These are phyloP conservation scores for Chloromyia formosa DNA, from an alignment of 2,888 invertebrate species.

Conservation along the genomic window DNA sequence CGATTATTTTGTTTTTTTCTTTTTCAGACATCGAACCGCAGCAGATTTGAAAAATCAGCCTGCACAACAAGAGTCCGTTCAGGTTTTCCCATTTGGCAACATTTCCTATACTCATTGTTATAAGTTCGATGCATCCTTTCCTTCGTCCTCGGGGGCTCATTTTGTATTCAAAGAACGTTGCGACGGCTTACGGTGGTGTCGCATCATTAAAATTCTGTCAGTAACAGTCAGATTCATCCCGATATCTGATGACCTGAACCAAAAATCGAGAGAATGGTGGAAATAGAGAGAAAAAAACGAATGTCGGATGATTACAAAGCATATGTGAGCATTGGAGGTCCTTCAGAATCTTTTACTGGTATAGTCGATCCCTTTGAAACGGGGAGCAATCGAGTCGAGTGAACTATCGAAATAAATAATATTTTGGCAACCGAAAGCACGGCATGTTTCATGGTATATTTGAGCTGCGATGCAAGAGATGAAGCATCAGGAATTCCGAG, in stretches of 20 bases:
- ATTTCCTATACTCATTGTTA: too few relatives aligned
- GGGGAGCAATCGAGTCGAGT: background rate
- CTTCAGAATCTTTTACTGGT: too few relatives aligned
- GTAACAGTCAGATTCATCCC: conserved; percentile 47
- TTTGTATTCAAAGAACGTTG: conserved; percentile 26
- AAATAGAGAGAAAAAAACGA: background rate
- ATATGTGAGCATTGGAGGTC: background rate
- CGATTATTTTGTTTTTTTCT: too few relatives aligned
- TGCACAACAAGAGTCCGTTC: too few relatives aligned
- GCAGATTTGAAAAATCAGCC: too few relatives aligned
- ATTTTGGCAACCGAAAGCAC: conserved; percentile 24
- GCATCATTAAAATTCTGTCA: conserved; percentile 49
- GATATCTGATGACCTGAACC: conserved; percentile 47
- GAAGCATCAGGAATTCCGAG: background rate
- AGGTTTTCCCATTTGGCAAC: too few relatives aligned
- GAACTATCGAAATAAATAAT: conserved; percentile 34
- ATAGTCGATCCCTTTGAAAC: background rate
- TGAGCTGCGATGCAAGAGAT: background rate
- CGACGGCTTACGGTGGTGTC: conserved; percentile 35
- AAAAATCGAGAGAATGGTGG: background rate
- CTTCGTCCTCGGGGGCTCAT: conserved; percentile 7
- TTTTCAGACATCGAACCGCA: too few relatives aligned
- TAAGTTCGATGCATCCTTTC: background rate
- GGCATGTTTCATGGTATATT: conserved; percentile 12
- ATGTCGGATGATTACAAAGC: conserved; percentile 13